phyloP scores from a whole-genome alignment of 2,888 invertebrate species.

The Drosophila colorata region DNA sequence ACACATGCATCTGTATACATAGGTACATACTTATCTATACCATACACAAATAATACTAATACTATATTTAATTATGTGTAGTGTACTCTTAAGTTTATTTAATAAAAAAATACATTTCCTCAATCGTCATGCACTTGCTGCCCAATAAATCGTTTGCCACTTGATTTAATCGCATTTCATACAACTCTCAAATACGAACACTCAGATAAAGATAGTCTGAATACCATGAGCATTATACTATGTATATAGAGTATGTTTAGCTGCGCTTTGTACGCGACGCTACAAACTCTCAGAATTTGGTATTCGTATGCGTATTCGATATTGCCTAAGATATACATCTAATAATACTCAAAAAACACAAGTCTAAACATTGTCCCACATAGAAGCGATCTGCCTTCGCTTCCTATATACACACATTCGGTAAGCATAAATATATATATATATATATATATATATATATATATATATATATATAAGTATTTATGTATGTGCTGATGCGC shows the following conservation, averaged over 20 bases:
- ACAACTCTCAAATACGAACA: constrained; percentile 12
- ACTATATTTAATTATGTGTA: constrained; percentile 27
- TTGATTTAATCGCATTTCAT: constrained; percentile 38
- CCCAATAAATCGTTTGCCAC: constrained; percentile 6
- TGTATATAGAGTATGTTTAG: constrained; percentile 6
- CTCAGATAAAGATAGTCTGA: too few relatives aligned
- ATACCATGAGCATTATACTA: constrained; percentile 1
- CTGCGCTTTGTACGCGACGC: constrained; percentile 4
- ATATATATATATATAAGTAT: constrained; percentile 1
- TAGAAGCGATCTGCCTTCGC: constrained; percentile 14
- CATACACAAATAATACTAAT: constrained; percentile 23
- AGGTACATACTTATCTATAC: constrained; percentile 6
- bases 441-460: constrained; percentile 25
- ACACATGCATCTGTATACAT: constrained; percentile 2
- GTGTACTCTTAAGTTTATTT: constrained; percentile 53
- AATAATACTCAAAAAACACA: constrained; percentile 83
- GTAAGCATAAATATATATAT: too few relatives aligned
- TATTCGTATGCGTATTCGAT: constrained; percentile 21
- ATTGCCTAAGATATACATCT: constrained; percentile 75
- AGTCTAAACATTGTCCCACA: constrained; percentile 73
- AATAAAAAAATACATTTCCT: constrained; percentile 71
- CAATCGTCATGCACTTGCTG: constrained; percentile 31
- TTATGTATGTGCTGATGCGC: constrained; percentile 32
- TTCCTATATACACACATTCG: constrained; percentile 5
- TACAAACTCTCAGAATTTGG: not conserved